Percentiles rank a stretch among this genome's conserved stretches.
These are phyloP conservation scores for Papilio polytes DNA, from an alignment of 1,140 invertebrate genomes.

Conservation along the genomic window DNA sequence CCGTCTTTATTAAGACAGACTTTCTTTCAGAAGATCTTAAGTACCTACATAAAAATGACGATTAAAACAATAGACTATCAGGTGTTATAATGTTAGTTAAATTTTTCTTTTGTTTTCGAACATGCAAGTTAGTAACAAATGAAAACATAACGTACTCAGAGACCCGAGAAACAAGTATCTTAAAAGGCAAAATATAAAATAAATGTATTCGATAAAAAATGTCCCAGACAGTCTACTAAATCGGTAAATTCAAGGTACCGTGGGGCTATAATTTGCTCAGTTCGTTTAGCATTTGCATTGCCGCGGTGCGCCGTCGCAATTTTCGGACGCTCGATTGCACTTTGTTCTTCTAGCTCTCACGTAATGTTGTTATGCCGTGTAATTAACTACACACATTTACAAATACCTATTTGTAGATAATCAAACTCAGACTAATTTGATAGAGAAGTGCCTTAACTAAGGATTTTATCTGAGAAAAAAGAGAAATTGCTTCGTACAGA, in stretches of 20 bases:
- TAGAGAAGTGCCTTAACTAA: no score
- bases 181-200: background rate
- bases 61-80: no score
- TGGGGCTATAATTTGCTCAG: slow-evolving; percentile 36
- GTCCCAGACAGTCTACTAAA: slow-evolving; percentile 31
- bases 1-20: no score
- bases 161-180: background rate
- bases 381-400: background rate
- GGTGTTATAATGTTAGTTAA: no score
- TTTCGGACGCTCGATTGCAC: slow-evolving; percentile 33
- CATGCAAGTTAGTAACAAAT: background rate
- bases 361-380: slow-evolving; percentile 26
- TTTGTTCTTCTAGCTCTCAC: slow-evolving; percentile 24
- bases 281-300: slow-evolving; percentile 37
- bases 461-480: no score
- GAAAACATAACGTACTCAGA: background rate
- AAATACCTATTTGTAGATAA: no score
- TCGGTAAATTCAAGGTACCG: slow-evolving; percentile 28
- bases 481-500: no score
- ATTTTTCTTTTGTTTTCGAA: no score
- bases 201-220: slow-evolving; percentile 2
- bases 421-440: no score
- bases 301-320: slow-evolving; percentile 22
- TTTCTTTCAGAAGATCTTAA: no score
- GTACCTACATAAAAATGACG: no score